phyloP scores from a whole-genome alignment of 2,888 invertebrate genomes.

The Ochropleura plecta region DNA sequence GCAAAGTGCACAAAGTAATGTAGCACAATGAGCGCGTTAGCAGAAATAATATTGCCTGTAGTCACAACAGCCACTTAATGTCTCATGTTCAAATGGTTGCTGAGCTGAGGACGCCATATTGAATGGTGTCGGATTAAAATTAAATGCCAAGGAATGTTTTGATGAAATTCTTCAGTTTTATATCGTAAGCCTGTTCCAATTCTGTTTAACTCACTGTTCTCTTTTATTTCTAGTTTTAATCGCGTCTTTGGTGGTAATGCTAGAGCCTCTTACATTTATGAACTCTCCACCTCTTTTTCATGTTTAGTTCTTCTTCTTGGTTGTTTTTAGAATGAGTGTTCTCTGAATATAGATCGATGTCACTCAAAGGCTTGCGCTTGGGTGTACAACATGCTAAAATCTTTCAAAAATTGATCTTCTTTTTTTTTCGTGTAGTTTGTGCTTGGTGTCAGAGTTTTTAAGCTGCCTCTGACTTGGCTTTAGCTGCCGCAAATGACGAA shows the following conservation, averaged over 20 bases:
- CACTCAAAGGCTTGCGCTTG: no score
- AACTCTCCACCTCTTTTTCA: no score
- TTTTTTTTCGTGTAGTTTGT: no score
- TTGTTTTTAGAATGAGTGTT: no score
- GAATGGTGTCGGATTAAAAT: conserved; percentile 32
- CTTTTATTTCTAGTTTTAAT: conserved; percentile 5
- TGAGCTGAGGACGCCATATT: conserved; percentile 8
- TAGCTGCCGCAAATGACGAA: neutral
- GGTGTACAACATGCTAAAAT: no score
- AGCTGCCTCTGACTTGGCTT: no score
- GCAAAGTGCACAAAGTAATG: conserved; percentile 34
- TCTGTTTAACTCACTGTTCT: conserved; percentile 8
- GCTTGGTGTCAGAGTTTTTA: no score
- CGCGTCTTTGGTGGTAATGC: neutral
- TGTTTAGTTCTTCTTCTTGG: no score
- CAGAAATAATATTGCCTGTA: conserved; percentile 30
- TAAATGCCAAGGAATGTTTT: conserved; percentile 25
- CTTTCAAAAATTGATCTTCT: no score
- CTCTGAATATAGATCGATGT: no score
- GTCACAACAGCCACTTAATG: conserved; percentile 31
- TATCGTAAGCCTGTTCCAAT: neutral
- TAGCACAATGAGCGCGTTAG: conserved; percentile 40
- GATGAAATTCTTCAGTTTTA: conserved; percentile 35
- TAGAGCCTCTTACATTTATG: neutral
- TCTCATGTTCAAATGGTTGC: conserved; percentile 42